Evolutionary conservation across 2,113 vertebrate genomes (phyloP), one percentile per base, ranked within the genome.

Genomic region (Siniperca knerii): DNA sequence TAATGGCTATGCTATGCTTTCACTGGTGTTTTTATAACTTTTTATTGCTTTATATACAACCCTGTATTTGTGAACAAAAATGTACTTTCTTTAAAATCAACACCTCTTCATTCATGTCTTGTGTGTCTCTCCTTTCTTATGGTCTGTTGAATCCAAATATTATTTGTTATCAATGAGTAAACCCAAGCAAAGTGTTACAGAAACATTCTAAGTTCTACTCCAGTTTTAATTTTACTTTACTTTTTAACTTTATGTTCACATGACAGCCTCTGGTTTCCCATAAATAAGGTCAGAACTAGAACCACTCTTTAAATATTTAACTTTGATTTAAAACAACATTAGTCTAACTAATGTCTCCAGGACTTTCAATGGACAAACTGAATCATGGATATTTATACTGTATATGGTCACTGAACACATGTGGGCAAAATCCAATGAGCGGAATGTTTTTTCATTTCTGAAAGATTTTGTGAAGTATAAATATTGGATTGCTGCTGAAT

Each of bases 11-110:
- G 25, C 9, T 64, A 5, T 48, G 37, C 29, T 33, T 80, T 75
- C 33, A 61, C 21, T 64, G n/a, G 9, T 69, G n/a, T 80, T 82
- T 75, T 67, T 54, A 48, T 58, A 58, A 55, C 3, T 80, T 57
- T 35, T 25, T 52, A 66, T 35, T 23, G 35, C 18, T 73, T 75
- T 50, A 62, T 46, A 52, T 46, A 42, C 12, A 55, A 46, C 25
- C 20, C 9, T 50, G n/a, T 42, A 25, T 77, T 62, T 84, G 58
- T 69, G 29, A 76, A 69, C 6, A 64, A 68, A 23, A 3, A 66
- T 54, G 4, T 75, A 50, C 72, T 50, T 72, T 77, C 60, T 69
- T 12, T 80, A 54, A 73, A 84, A 88, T 88, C n/a, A 80, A 25
- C 9, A 62, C 21, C 12, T 48, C 42, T 60, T 62, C 61, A 42